Evolutionary conservation across 2,113 vertebrate genomes (phyloP).

Genomic region (Hiodon alosoides): DNA sequence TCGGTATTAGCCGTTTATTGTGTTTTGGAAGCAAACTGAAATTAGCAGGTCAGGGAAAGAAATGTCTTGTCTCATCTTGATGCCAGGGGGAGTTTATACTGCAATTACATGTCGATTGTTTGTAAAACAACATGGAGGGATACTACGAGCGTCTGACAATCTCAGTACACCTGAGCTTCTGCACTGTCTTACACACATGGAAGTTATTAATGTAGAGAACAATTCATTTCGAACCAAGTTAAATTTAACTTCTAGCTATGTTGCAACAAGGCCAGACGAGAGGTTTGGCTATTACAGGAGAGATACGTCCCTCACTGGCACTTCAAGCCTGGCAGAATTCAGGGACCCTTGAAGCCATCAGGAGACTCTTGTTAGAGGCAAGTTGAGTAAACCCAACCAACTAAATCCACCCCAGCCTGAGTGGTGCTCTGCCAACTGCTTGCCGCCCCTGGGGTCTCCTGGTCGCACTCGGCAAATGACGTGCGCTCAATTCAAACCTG

Average conservation of each 20-base stretch:
- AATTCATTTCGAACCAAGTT: slow-evolving; percentile 7
- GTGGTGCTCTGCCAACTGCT: too few species aligned
- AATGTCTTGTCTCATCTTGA: slow-evolving; percentile 2
- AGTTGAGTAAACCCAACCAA: too few species aligned
- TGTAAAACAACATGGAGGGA: neutral
- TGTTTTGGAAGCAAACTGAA: neutral
- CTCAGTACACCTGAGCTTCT: neutral
- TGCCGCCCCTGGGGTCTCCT: too few species aligned
- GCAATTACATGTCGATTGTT: neutral
- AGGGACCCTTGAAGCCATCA: too few species aligned
- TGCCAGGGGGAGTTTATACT: slow-evolving; percentile 13
- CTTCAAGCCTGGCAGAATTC: too few species aligned
- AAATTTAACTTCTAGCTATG: slow-evolving; percentile 8
- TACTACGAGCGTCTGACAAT: slow-evolving; percentile 3
- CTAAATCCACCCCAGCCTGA: too few species aligned
- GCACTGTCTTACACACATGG: neutral
- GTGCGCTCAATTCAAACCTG: too few species aligned
- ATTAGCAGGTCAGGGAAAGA: slow-evolving; percentile 3
- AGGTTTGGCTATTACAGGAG: neutral
- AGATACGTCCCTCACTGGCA: neutral
- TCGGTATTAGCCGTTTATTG: neutral
- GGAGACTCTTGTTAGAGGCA: too few species aligned
- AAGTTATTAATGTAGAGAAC: slow-evolving; percentile 10
- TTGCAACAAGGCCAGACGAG: neutral
- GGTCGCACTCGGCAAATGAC: too few species aligned